Evolutionary conservation across 2,888 invertebrate genomes (phyloP), one percentile per base, ranked within the genome.

Genomic region (Schizaphis graminum): DNA sequence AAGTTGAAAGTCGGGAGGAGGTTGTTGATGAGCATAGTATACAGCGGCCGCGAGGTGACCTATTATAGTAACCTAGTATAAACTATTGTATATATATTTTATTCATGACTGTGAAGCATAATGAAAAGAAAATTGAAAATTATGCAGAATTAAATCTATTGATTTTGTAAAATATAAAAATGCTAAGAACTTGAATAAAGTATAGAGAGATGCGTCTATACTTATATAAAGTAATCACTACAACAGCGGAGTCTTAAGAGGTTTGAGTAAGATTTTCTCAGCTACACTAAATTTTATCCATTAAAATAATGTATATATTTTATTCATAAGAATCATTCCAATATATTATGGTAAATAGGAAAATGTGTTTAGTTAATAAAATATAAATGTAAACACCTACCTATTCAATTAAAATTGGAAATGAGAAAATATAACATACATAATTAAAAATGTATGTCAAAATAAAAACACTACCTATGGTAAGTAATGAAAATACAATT

Each of bases 31-130:
- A 11, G 5, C 13, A 35, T 21, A 35, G 21, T 16, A 5, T 16
- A 5, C 21, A 21, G 35, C 0, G 35, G 1, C 8, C 35, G 7
- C 7, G 7, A 47, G 44, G 44, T 47, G 44, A 47, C 7, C 44
- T 47, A 47, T 47, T 47, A 7, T 47, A 47, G 7, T 47, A 7
- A 2, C 24, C 10, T 26, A 41, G 41, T 28, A 44, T 61, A 89
- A 89, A 41, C 28, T 61, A 89, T 57, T 57, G 44, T 61, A 89
- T 28, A 35, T 77, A 44, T 90, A 61, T 77, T 77, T 77, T 41
- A 77, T 91, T 91, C 49, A 16, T 26, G 49, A 35, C 77, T 16
- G 77, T 91, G 41, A 91, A 53, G 28, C 26, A 53, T 41, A 28
- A 49, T 41, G 77, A 41, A 53, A 91, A 49, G 10, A 89, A 44